Conservation (phyloP, 1,140 invertebrate genomes). For the Drosophila teissieri region DNA sequence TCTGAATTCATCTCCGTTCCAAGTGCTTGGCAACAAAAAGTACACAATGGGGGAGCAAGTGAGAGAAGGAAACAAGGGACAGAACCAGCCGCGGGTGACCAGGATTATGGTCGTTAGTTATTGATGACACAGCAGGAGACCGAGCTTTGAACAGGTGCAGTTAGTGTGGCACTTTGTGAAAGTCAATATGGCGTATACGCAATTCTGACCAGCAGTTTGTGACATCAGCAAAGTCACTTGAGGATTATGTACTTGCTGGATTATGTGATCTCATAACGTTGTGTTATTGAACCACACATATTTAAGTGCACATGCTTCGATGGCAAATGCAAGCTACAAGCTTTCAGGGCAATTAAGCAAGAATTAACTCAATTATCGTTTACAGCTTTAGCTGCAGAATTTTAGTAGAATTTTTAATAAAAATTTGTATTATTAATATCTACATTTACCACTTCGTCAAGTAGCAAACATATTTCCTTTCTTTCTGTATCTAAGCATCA, state of each 20-base stretch:
- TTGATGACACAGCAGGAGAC: constrained; percentile 35
- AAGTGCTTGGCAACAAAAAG: constrained; percentile 17
- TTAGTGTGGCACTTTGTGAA: constrained; percentile 6
- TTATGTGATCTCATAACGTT: not conserved
- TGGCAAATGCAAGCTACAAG: too few relatives aligned
- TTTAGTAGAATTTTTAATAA: not conserved
- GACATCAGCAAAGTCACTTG: not conserved
- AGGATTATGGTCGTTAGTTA: constrained; percentile 57
- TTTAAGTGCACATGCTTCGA: too few relatives aligned
- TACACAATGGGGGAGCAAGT: too few relatives aligned
- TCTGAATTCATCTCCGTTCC: constrained; percentile 40
- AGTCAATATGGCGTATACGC: constrained; percentile 37
- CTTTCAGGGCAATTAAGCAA: not conserved
- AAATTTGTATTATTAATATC: not conserved
- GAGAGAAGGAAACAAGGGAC: not conserved
- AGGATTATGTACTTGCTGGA: constrained; percentile 1
- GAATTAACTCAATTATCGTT: not conserved
- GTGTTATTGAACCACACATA: too few relatives aligned
- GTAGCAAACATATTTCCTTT: too few relatives aligned
- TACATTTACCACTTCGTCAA: not conserved
- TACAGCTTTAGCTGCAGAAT: not conserved
- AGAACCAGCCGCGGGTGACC: constrained; percentile 13
- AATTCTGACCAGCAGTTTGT: constrained; percentile 15
- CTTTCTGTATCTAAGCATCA: not conserved
- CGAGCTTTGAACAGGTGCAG: constrained; percentile 32